Conservation (phyloP, 2,888 invertebrate species). For the Eristalinus aeneus region DNA sequence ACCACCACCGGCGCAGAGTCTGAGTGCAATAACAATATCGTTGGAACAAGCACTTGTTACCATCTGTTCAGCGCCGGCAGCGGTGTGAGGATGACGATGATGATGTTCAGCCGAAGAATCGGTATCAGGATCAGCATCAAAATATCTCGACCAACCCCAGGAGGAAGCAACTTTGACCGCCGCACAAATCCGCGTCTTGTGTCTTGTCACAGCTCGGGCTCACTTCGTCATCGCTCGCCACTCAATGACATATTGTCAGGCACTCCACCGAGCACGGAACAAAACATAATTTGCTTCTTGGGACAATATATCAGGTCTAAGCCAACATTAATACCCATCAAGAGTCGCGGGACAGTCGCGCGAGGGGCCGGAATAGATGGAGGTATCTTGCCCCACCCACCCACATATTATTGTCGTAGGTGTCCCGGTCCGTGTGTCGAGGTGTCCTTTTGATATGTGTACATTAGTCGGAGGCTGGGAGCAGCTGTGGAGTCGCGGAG, state of each 20-base stretch:
- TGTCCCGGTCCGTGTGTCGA: slow-evolving; percentile 60
- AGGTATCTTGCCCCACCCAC: slow-evolving; percentile 67
- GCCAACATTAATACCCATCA: slow-evolving; percentile 69
- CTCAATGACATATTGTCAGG: slow-evolving; percentile 68
- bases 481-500: slow-evolving; percentile 14
- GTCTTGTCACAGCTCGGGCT: background rate
- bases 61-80: slow-evolving; percentile 23
- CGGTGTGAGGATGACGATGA: slow-evolving; percentile 42
- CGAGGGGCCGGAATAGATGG: slow-evolving; percentile 29
- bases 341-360: slow-evolving; percentile 29
- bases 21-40: slow-evolving; percentile 44
- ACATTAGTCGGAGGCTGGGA: slow-evolving; percentile 56
- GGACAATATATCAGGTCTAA: slow-evolving; percentile 64
- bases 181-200: background rate
- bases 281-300: slow-evolving; percentile 67
- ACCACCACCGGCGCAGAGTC: background rate
- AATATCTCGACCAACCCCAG: slow-evolving; percentile 27
- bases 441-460: slow-evolving; percentile 71
- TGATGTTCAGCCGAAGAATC: slow-evolving; percentile 42
- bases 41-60: slow-evolving; percentile 61
- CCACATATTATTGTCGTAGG: slow-evolving; percentile 70
- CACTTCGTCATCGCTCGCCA: slow-evolving; percentile 29
- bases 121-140: slow-evolving; percentile 49
- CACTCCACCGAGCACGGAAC: slow-evolving; percentile 53
- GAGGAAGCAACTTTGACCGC: slow-evolving; percentile 23